Evolutionary conservation across 2,888 invertebrate species (phyloP), one percentile per base, ranked within the genome.

Genomic region (Tachystola acroxantha): DNA sequence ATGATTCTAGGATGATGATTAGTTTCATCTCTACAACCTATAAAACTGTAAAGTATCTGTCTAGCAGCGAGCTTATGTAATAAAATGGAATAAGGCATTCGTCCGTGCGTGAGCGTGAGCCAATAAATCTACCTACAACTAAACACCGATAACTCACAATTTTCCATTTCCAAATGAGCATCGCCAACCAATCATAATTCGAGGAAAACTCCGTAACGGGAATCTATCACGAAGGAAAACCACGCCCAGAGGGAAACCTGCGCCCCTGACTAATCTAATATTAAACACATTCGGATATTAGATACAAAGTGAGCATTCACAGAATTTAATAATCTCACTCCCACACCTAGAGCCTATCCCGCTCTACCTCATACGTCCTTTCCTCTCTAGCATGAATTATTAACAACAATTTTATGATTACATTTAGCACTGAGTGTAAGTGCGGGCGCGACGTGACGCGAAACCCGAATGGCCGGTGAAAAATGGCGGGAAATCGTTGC

Each of bases 401-500:
- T 85, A 82, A 84, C 80, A 81, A 80, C 85, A 81, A 82, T 82
- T 84, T 84, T 85, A 85, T 82, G 85, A 85, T 85, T 82, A 79
- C 81, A 82, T 82, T 84, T 81, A 80, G 73, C 74, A 70, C 63
- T 63, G 73, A 75, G 75, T 74, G 66, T 75, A 79, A 81, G 82
- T 76, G 78, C 71, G 64, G 70, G 62, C 37, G 48, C 49, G 53
- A 84, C 85, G 85, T 85, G 85, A 76, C 64, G 57, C 55, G 85
- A 75, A 79, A 74, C 47, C 67, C 53, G 69, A 78, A 67, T 71
- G 70, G 64, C 65, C 70, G 55, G 70, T 79, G 81, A 78, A 78
- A 81, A 81, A 78, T 76, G 69, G 72, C 76, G 73, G 78, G 74
- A 78, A 81, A 80, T 73, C 65, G 72, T 67, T 64, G 57, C 67